Base-by-base conservation (phyloP, 2,797 vertebrate genomes). In the Sebastes oblongus region DNA sequence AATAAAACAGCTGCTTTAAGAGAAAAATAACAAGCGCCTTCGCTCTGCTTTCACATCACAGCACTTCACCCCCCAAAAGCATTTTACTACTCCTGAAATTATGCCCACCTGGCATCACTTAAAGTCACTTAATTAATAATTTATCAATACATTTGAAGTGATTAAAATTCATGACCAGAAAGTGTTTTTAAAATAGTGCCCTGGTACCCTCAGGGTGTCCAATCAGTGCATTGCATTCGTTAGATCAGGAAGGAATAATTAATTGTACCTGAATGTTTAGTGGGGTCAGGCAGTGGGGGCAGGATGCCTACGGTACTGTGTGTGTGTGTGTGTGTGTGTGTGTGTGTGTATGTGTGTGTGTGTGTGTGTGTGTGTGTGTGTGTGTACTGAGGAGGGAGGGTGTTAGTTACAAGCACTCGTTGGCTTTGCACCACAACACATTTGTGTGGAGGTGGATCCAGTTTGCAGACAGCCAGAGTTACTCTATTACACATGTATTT, bases 151-250 rank as follows among this genome's bases (percentile, higher is more conserved):
- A 96, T 95, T 95, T 95, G 89, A 93, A 92, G 93, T 95, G 93
- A 96, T 96, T 96, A 96, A 96, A 95, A 96, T 96, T 96, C 94
- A 96, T 96, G 95, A 94, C 92, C 91, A 93, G 94, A 95, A 95
- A 95, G 93, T 94, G 95, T 95, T 95, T 96, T 95, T 94, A 94
- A 95, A 96, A 95, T 94, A 94, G 92, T 94, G 91, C 90, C 93
- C 93, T 88, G 82, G 86, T 79, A 86, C 93, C 95, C 94, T 91
- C 70, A 81, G 92, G 95, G 94, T 87, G 90, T 92, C 90, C 93
- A 94, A 94, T 95, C 94, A 94, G 91, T 93, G 93, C 88, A 72
- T 87, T 75, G 90, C 76, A 71, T 92, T 93, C 82, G 90, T 95
- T 93, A 95, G 95, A 95, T 96, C 95, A 94, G 89, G 88, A 87